Evolutionary conservation across 2,797 vertebrate species (phyloP).

Genomic region (Tadarida brasiliensis): DNA sequence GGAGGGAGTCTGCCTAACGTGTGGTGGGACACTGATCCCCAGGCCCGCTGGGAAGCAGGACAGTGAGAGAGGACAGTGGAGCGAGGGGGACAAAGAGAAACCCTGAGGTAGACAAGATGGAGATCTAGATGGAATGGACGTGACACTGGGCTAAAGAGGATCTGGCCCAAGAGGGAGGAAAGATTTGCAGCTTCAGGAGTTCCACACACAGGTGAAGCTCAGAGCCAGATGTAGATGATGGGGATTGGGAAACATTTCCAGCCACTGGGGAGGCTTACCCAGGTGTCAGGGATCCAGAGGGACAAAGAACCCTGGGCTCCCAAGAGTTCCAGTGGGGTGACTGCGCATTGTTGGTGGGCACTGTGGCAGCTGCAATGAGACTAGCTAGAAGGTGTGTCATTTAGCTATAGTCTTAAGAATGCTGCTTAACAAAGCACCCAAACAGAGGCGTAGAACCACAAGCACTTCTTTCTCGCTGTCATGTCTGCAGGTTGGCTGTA

Average conservation of each 20-base stretch:
- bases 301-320: background rate
- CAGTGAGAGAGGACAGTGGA: background rate
- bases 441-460: fast-evolving
- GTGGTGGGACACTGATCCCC: background rate
- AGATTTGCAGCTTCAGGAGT: background rate
- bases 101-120: background rate
- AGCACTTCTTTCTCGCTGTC: background rate
- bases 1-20: background rate
- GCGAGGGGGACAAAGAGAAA: background rate
- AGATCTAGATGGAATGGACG: background rate
- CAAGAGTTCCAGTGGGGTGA: background rate
- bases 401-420: background rate
- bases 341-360: background rate
- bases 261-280: background rate
- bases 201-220: background rate
- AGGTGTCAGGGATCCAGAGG: background rate
- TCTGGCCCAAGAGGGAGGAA: background rate
- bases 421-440: background rate
- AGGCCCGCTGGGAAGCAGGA: background rate
- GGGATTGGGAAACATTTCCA: background rate
- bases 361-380: background rate
- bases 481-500: background rate
- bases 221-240: background rate
- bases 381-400: background rate
- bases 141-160: background rate